Conservation (phyloP, 64 coral and sea anemone species). For the Hydrozoanthus tunicans region DNA sequence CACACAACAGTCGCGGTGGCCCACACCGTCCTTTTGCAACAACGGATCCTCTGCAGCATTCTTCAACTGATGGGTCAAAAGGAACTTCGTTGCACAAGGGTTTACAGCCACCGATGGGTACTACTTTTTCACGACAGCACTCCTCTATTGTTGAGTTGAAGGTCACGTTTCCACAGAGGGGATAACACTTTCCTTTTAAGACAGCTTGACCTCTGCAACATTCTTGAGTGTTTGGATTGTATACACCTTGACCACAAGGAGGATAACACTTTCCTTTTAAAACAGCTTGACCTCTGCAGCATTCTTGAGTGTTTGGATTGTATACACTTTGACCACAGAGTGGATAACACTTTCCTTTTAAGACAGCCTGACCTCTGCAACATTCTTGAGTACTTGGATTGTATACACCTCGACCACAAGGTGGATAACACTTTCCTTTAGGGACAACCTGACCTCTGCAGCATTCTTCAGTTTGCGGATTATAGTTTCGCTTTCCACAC, state of each 20-base stretch:
- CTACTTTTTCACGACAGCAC: conserved; percentile 31
- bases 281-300: not conserved
- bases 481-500: not conserved
- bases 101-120: not conserved
- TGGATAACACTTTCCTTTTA: not conserved
- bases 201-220: conserved; percentile 42
- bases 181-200: not conserved
- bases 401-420: not conserved
- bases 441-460: not conserved
- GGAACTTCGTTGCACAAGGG: not conserved
- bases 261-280: not conserved
- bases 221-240: not conserved
- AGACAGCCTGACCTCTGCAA: not conserved
- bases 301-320: not conserved
- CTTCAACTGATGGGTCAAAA: not conserved
- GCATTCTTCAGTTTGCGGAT: not conserved
- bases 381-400: not conserved
- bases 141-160: conserved; percentile 20
- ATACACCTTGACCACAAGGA: not conserved
- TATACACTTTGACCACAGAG: not conserved
- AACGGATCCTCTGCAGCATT: conserved; percentile 42
- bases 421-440: not conserved
- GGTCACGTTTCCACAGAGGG: conserved; percentile 17
- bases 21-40: conserved; percentile 29
- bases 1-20: conserved; percentile 21